These are phyloP conservation scores for Aphaenogaster ashmeadi DNA, from an alignment of 1,140 invertebrate species.

Conservation along the genomic window DNA sequence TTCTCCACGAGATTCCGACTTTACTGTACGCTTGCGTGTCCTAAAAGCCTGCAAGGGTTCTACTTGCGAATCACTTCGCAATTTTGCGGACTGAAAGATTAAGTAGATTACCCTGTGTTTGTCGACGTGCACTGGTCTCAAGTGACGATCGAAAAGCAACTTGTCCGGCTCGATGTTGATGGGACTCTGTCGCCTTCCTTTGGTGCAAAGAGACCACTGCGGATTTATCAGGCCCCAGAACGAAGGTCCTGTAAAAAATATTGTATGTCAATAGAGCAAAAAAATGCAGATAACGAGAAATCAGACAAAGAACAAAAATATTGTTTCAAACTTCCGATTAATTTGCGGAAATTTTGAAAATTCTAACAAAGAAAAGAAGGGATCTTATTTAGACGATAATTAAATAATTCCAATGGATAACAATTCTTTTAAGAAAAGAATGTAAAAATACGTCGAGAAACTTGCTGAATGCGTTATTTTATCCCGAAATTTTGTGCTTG, in stretches of 20 bases:
- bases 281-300: neutral
- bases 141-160: conserved; percentile 97
- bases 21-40: neutral
- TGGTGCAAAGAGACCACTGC: conserved; percentile 98
- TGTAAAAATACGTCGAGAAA: neutral
- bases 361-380: neutral
- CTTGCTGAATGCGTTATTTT: conserved; percentile 2
- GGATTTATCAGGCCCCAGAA: conserved; percentile 99
- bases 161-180: conserved; percentile 98
- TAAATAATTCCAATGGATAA: neutral
- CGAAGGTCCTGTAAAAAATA: conserved; percentile 92
- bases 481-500: conserved; percentile 23
- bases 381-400: neutral
- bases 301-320: neutral
- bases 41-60: neutral
- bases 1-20: neutral
- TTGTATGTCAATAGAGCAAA: neutral
- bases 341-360: neutral
- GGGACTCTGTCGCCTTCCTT: conserved; percentile 97
- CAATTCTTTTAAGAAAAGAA: neutral
- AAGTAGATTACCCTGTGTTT: conserved; percentile 93
- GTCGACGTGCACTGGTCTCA: conserved; percentile 95
- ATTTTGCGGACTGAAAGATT: conserved; percentile 39
- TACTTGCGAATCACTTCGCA: neutral
- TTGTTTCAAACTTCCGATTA: neutral